Percentiles rank a stretch among this genome's conserved stretches.
Conservation (phyloP, 2,888 invertebrate genomes). For the Mythimna ferrago region DNA sequence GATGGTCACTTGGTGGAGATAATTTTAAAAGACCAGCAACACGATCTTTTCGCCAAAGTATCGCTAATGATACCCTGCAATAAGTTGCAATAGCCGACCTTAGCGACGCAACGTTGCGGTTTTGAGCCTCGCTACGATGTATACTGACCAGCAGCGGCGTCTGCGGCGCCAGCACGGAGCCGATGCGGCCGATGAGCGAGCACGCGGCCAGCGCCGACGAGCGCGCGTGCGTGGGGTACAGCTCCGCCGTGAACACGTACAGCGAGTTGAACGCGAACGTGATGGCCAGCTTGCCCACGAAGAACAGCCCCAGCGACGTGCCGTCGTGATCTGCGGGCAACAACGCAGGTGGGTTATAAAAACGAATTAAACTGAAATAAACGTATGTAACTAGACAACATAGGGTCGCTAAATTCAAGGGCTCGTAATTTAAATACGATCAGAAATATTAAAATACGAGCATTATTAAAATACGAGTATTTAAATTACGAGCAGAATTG, state of each 20-base stretch:
- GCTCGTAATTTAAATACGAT: neutral
- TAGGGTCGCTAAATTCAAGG: neutral
- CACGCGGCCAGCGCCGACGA: conserved; percentile 92
- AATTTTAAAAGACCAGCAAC: too few relatives aligned
- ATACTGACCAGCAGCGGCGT: conserved; percentile 91
- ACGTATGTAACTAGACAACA: neutral
- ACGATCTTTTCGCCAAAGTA: too few relatives aligned
- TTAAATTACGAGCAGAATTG: too few relatives aligned
- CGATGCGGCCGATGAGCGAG: conserved; percentile 93
- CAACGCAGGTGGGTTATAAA: neutral
- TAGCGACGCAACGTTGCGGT: too few relatives aligned
- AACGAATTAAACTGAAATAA: neutral
- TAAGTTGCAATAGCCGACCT: too few relatives aligned
- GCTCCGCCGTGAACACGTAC: conserved; percentile 93
- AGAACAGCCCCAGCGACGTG: conserved; percentile 84
- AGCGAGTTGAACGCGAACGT: conserved; percentile 92
- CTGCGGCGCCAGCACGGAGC: conserved; percentile 93
- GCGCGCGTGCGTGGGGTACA: conserved; percentile 93
- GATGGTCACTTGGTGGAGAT: too few relatives aligned
- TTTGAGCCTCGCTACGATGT: neutral
- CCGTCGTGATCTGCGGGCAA: conserved; percentile 75
- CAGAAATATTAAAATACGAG: too few relatives aligned
- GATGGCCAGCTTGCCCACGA: conserved; percentile 92
- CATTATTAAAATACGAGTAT: too few relatives aligned
- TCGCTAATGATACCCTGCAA: too few relatives aligned